These are phyloP conservation scores for Pseudolaguvia tuberculata DNA, from an alignment of 2,113 vertebrate genomes.

Conservation along the genomic window DNA sequence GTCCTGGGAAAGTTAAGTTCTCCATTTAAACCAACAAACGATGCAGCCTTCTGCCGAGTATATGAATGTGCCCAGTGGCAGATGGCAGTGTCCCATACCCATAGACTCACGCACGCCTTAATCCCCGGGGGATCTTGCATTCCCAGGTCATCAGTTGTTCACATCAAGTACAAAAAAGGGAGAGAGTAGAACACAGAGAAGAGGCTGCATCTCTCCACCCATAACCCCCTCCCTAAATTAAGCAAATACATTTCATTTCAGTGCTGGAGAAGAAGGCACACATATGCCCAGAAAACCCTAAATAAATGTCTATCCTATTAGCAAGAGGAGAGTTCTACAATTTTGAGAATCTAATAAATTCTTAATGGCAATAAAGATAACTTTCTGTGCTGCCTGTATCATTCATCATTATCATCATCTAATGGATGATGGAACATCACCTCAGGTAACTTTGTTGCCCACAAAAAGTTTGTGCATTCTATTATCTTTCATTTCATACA, in stretches of 20 bases:
- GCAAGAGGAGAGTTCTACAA: constrained; percentile 15
- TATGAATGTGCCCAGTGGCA: constrained; percentile 57
- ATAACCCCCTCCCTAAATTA: constrained; percentile 47
- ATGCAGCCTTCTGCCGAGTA: constrained; percentile 54
- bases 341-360: constrained; percentile 10
- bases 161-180: constrained; percentile 45
- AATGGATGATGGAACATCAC: neutral
- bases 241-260: constrained; percentile 48
- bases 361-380: neutral
- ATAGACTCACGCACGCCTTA: constrained; percentile 50
- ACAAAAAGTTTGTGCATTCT: neutral
- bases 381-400: neutral
- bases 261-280: constrained; percentile 31
- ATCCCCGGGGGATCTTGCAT: constrained; percentile 52
- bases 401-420: neutral
- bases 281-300: constrained; percentile 27
- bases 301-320: constrained; percentile 43
- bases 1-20: constrained; percentile 59
- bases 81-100: constrained; percentile 56
- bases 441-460: constrained; percentile 9
- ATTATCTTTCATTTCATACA: constrained; percentile 43
- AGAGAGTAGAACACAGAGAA: constrained; percentile 32
- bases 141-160: constrained; percentile 56
- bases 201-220: constrained; percentile 28
- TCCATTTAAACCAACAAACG: constrained; percentile 59